These are phyloP conservation scores for Hoplias malabaricus DNA, from an alignment of 2,113 vertebrate genomes.

Conservation along the genomic window DNA sequence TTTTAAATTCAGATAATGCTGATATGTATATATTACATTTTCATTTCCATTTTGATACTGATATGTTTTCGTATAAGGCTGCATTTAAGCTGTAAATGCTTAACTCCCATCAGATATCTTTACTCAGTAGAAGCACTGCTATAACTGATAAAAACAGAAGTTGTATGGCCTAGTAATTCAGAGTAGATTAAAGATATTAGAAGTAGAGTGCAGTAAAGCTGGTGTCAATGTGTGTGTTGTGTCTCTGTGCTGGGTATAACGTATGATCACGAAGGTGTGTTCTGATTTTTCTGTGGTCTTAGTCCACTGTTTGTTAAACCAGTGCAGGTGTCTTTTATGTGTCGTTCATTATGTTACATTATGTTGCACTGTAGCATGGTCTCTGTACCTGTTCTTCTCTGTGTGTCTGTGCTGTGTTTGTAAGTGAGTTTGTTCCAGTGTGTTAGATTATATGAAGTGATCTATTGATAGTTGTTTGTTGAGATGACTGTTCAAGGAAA, in stretches of 20 bases:
- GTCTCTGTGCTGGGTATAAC: neutral
- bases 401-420: neutral
- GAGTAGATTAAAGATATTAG: neutral
- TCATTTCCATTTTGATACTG: no score
- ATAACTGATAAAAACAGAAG: neutral
- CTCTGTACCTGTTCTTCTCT: neutral
- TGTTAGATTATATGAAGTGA: neutral
- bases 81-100: neutral
- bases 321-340: neutral
- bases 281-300: slow-evolving; percentile 14
- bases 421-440: neutral
- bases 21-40: no score
- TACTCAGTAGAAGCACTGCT: no score
- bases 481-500: no score
- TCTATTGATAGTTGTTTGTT: no score
- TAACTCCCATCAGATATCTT: neutral
- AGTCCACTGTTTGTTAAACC: neutral
- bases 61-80: no score
- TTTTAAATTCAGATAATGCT: no score
- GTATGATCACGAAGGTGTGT: neutral
- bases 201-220: neutral
- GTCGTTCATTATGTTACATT: neutral
- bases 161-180: neutral
- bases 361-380: neutral
- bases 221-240: neutral